Evolutionary conservation across 2,888 invertebrate genomes (phyloP).

Genomic region (Sminthurides aquaticus): DNA sequence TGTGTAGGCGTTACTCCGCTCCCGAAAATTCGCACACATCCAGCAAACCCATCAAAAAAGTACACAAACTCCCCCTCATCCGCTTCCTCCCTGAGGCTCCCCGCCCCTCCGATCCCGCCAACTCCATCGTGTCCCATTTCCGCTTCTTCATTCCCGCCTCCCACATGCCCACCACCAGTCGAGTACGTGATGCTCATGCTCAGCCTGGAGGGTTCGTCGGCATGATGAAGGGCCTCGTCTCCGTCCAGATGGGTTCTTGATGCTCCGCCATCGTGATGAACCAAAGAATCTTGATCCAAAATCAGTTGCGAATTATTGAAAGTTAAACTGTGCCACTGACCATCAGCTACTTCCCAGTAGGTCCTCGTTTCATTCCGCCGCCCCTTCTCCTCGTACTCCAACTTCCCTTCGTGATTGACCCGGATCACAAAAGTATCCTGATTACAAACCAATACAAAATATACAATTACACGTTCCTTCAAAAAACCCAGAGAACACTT

Average conservation of each 20-base stretch:
- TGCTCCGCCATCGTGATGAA: neutral
- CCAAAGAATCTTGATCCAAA: slow-evolving; percentile 8
- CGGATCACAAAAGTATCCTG: slow-evolving; percentile 24
- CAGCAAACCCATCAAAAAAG: slow-evolving; percentile 42
- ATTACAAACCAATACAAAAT: neutral
- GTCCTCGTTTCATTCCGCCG: slow-evolving; percentile 19
- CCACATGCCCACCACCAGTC: neutral
- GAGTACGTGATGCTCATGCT: neutral
- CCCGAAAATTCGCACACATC: slow-evolving; percentile 27
- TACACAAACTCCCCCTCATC: slow-evolving; percentile 4
- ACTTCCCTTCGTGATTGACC: slow-evolving; percentile 27
- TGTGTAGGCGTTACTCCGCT: neutral
- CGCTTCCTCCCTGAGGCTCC: neutral
- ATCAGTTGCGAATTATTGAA: slow-evolving; percentile 27
- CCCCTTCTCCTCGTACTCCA: slow-evolving; percentile 29
- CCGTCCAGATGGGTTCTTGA: no score
- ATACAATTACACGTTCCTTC: no score
- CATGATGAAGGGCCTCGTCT: slow-evolving; percentile 8
- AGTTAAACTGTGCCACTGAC: slow-evolving; percentile 37
- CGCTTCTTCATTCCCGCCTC: neutral
- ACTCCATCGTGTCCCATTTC: neutral
- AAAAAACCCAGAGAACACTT: no score
- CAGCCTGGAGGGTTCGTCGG: slow-evolving; percentile 4
- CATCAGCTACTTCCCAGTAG: slow-evolving; percentile 32
- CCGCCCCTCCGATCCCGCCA: slow-evolving; percentile 3